Percentiles rank a stretch among this genome's conserved stretches.
These are phyloP conservation scores for Dyspetes luteomarginatus DNA, from an alignment of 2,888 invertebrate genomes.

Conservation along the genomic window DNA sequence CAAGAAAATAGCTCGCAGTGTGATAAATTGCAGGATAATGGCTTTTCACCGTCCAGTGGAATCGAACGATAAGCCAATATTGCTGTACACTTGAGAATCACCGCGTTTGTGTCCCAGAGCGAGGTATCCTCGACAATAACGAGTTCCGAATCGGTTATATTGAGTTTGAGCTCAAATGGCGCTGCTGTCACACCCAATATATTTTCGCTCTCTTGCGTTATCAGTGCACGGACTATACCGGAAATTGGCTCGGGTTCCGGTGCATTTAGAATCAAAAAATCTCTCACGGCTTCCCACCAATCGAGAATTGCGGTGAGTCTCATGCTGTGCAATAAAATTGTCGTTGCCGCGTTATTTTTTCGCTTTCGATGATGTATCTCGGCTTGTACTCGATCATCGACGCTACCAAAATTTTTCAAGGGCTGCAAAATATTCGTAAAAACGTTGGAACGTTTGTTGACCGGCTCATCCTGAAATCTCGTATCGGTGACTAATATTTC, in stretches of 20 bases:
- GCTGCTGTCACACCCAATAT: slow-evolving; percentile 70
- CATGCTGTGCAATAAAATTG: slow-evolving; percentile 97
- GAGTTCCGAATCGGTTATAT: slow-evolving; percentile 97
- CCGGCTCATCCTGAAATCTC: slow-evolving; percentile 87
- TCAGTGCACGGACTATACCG: slow-evolving; percentile 61
- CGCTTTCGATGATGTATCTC: slow-evolving; percentile 90
- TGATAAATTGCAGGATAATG: slow-evolving; percentile 93
- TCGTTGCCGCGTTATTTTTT: slow-evolving; percentile 90
- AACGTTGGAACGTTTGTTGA: slow-evolving; percentile 91
- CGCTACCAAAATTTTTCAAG: slow-evolving; percentile 84
- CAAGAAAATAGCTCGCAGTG: slow-evolving; percentile 97
- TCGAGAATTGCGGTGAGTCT: slow-evolving; percentile 96
- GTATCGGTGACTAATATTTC: slow-evolving; percentile 93
- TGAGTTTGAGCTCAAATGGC: slow-evolving; percentile 94
- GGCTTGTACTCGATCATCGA: slow-evolving; percentile 88
- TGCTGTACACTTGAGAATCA: slow-evolving; percentile 96
- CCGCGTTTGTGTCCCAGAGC: slow-evolving; percentile 95
- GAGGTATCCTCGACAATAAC: slow-evolving; percentile 96
- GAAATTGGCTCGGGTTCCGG: slow-evolving; percentile 78
- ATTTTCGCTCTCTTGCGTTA: slow-evolving; percentile 68
- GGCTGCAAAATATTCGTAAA: slow-evolving; percentile 95
- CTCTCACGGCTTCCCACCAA: slow-evolving; percentile 94
- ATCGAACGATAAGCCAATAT: slow-evolving; percentile 91
- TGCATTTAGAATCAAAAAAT: slow-evolving; percentile 88
- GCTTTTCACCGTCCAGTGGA: slow-evolving; percentile 88